Conservation (phyloP, 2,113 vertebrate species). For the Microcebus lehilahytsara region DNA sequence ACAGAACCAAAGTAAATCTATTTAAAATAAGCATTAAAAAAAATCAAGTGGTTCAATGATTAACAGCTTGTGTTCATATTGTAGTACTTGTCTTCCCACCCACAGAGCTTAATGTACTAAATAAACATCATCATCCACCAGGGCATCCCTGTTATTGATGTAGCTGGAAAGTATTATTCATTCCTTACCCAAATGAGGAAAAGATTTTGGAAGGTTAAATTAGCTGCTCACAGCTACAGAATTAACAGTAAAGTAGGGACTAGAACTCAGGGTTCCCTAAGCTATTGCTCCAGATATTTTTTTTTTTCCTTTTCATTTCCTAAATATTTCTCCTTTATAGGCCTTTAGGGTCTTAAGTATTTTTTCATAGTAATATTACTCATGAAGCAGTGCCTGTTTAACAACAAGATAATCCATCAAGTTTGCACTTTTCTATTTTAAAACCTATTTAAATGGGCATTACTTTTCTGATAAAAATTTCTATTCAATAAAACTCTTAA, state of each 20-base stretch:
- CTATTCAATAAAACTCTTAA: neutral
- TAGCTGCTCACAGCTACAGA: constrained; percentile 59
- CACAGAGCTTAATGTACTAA: constrained; percentile 60
- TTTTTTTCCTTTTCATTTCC: constrained; percentile 46
- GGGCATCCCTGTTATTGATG: constrained; percentile 65
- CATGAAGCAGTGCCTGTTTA: neutral
- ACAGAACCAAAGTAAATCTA: constrained; percentile 20
- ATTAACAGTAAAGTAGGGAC: constrained; percentile 58
- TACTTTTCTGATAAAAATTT: neutral
- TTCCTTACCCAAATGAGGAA: constrained; percentile 66
- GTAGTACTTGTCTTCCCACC: constrained; percentile 24
- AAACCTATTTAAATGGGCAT: constrained; percentile 8
- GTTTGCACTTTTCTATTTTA: constrained; percentile 36
- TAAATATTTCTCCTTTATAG: constrained; percentile 62
- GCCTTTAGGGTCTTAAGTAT: constrained; percentile 8
- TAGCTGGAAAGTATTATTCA: constrained; percentile 61
- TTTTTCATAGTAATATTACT: constrained; percentile 56
- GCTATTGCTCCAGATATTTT: constrained; percentile 52
- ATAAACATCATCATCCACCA: constrained; percentile 56
- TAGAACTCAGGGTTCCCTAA: constrained; percentile 44
- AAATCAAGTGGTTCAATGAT: neutral
- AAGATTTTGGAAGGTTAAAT: constrained; percentile 64
- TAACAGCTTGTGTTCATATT: constrained; percentile 5
- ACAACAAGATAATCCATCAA: constrained; percentile 49
- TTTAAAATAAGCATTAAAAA: constrained; percentile 28